Conservation (phyloP, 2,888 invertebrate genomes). For the Polyommatus icarus region DNA sequence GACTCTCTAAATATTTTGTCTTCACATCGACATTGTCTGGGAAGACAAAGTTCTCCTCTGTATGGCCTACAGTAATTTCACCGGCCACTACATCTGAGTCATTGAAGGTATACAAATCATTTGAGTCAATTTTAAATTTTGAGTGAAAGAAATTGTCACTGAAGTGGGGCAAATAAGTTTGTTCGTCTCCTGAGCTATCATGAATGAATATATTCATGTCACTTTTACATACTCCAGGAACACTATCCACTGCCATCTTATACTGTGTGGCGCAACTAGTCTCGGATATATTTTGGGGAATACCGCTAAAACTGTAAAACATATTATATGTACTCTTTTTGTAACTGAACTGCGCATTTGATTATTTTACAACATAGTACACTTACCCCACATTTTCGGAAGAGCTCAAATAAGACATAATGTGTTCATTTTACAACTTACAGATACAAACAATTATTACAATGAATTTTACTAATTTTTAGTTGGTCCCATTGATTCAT, state of each 20-base stretch:
- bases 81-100: constrained; percentile 75
- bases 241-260: constrained; percentile 74
- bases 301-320: constrained; percentile 69
- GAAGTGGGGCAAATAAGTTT: constrained; percentile 66
- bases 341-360: neutral
- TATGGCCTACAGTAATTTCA: constrained; percentile 73
- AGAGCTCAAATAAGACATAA: constrained; percentile 79
- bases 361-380: neutral
- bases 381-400: constrained; percentile 79
- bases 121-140: constrained; percentile 77
- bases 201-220: constrained; percentile 73
- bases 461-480: constrained; percentile 54
- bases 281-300: constrained; percentile 77
- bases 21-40: constrained; percentile 62
- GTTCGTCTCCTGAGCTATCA: constrained; percentile 70
- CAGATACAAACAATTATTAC: constrained; percentile 57
- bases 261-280: constrained; percentile 75
- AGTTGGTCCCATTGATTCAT: constrained; percentile 71
- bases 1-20: constrained; percentile 58
- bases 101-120: constrained; percentile 75
- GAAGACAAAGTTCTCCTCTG: constrained; percentile 71
- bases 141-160: constrained; percentile 72
- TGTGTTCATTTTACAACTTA: constrained; percentile 74
- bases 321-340: neutral
- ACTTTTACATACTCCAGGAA: constrained; percentile 62